Base-by-base conservation (phyloP, 2,888 invertebrate species). In the Agrotis ipsilon region DNA sequence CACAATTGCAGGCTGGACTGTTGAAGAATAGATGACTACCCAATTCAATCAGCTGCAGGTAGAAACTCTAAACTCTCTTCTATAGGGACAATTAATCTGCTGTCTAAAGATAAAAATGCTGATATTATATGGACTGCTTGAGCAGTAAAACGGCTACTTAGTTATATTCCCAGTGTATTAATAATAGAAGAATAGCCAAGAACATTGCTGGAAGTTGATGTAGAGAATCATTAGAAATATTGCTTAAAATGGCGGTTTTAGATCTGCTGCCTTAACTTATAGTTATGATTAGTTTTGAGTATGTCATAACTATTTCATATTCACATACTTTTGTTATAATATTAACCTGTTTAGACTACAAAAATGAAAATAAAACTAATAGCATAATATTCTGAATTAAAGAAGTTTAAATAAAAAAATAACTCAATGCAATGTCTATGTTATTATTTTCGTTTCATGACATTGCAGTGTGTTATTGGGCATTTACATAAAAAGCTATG, bases 401-500 rank as follows among this genome's bases (percentile, higher is more conserved):
- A 39, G 39, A 11, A 39, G 39, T 39, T 11, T 39, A 2, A 39
- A 39, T 39, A 39, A 39, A 39, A 39, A 27, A 18, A 54, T 63
- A 43, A 54, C 48, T 62, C 43, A 48, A 65, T 49, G 16, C 21
- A 64, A n/a, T n/a, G 19, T 62, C 13, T 6, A 43, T 55, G 6
- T 27, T 32, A 45, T 62, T 74, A 43, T 45, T 57, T 49, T n/a
- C 9, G 45, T n/a, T 45, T 46, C 51, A 58, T 21, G 14, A 32
- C 16, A 45, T 39, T 39, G 9, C 39, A 32, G 16, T 58, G 7
- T 39, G 5, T 27, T 27, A 75, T 57, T 57, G 32, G n/a, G 49
- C 24, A 67, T 46, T 24, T 51, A 45, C 1, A 19, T 14, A 2
- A 11, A 16, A 58, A 24, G 27, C 11, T 14, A 54, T 43, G 27